phyloP scores from a whole-genome alignment of 2,797 vertebrate genomes.

The Pantherophis alleghaniensis region DNA sequence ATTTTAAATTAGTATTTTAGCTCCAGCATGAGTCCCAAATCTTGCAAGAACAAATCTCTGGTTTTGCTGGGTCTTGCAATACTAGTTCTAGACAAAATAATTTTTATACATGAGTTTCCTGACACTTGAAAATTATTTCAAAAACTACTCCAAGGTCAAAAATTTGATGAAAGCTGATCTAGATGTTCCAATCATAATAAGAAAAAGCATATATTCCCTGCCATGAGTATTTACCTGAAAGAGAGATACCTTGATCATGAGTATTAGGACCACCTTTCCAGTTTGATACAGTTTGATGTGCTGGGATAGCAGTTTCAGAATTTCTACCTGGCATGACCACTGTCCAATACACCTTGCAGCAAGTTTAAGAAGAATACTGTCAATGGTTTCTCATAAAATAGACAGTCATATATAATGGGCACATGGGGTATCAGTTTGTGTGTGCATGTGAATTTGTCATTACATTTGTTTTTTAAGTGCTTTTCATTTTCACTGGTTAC shows the following conservation, averaged over 20 bases:
- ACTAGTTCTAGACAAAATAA: background rate
- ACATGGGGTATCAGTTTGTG: background rate
- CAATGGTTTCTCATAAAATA: background rate
- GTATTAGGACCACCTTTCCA: background rate
- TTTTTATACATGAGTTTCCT: background rate
- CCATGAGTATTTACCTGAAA: background rate
- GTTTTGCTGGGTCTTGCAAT: background rate
- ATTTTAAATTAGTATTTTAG: background rate
- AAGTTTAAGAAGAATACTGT: background rate
- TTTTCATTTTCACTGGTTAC: background rate
- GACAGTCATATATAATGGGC: background rate
- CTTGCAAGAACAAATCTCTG: background rate
- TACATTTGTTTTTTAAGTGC: background rate
- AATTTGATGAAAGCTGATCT: background rate
- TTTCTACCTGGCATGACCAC: background rate
- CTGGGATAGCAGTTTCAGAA: background rate
- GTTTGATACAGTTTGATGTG: background rate
- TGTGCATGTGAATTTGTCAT: background rate
- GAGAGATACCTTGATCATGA: background rate
- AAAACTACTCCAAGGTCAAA: background rate
- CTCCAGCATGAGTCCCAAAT: background rate
- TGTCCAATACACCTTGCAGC: background rate
- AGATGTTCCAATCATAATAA: background rate
- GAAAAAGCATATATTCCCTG: background rate
- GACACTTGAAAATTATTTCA: background rate